phyloP scores from a whole-genome alignment of 2,888 invertebrate species.

The Smittia sp. region DNA sequence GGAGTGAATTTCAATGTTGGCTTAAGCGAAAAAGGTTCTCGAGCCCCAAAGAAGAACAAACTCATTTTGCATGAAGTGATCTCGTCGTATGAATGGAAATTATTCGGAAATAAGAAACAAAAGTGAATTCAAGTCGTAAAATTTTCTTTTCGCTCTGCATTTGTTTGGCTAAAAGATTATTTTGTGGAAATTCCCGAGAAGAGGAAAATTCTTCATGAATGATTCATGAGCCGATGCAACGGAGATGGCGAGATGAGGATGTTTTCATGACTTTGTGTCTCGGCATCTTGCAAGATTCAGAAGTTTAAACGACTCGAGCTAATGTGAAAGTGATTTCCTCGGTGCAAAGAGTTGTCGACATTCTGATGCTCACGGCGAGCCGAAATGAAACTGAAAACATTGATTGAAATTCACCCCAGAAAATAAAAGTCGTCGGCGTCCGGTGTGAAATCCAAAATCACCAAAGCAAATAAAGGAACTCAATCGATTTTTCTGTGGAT shows the following conservation, averaged over 20 bases:
- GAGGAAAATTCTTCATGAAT: neutral
- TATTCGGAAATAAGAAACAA: neutral
- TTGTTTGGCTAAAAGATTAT: neutral
- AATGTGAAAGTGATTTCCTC: no score
- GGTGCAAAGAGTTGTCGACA: neutral
- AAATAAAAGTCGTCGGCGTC: neutral
- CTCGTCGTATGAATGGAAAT: neutral
- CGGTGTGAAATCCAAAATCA: neutral
- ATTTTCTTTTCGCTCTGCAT: neutral
- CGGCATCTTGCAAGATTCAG: neutral
- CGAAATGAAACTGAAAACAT: neutral
- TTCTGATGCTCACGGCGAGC: no score
- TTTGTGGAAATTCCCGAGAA: neutral
- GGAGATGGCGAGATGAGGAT: neutral
- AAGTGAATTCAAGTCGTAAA: neutral
- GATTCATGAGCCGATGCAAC: neutral
- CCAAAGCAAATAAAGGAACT: neutral
- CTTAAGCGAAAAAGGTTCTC: neutral
- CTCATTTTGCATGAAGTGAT: neutral
- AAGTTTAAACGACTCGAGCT: neutral
- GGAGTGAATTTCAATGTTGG: neutral
- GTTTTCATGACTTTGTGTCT: neutral
- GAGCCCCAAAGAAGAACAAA: neutral
- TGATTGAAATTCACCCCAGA: neutral
- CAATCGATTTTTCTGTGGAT: slow-evolving; percentile 6